Evolutionary conservation across 2,888 invertebrate species (phyloP).

Genomic region (Trilocha varians): DNA sequence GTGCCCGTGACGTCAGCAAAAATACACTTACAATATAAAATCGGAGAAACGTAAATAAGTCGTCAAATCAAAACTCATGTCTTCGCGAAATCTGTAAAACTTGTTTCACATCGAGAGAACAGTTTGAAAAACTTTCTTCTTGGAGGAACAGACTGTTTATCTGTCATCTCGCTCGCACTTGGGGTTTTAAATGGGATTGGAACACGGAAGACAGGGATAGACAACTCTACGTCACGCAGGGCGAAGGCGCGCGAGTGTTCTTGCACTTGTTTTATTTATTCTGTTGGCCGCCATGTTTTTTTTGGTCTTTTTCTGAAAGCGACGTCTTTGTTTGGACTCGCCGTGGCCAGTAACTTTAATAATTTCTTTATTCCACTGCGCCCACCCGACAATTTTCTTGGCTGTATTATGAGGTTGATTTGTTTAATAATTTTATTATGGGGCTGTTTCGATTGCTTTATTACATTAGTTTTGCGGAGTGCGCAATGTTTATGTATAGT

Average conservation of each 20-base stretch:
- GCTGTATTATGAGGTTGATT: slow-evolving; percentile 70
- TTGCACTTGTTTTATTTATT: slow-evolving; percentile 71
- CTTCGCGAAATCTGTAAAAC: slow-evolving; percentile 69
- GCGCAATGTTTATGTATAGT: slow-evolving; percentile 23
- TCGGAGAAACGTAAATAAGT: slow-evolving; percentile 31
- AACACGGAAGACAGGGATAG: slow-evolving; percentile 49
- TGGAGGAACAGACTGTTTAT: slow-evolving; percentile 36
- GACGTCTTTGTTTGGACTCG: slow-evolving; percentile 67
- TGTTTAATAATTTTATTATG: slow-evolving; percentile 73
- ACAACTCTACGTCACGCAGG: slow-evolving; percentile 67
- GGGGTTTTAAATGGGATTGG: slow-evolving; percentile 19
- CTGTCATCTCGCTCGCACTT: slow-evolving; percentile 40
- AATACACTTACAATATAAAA: slow-evolving; percentile 8
- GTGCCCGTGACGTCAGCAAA: no score
- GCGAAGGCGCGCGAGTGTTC: slow-evolving; percentile 68
- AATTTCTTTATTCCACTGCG: slow-evolving; percentile 68
- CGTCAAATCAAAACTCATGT: slow-evolving; percentile 38
- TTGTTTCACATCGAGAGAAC: slow-evolving; percentile 59
- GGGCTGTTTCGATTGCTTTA: slow-evolving; percentile 45
- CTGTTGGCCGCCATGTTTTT: slow-evolving; percentile 39
- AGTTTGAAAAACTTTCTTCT: slow-evolving; percentile 67
- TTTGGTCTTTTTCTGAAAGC: slow-evolving; percentile 50
- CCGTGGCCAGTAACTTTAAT: slow-evolving; percentile 58
- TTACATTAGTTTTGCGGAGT: slow-evolving; percentile 38
- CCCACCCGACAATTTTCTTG: slow-evolving; percentile 70